Conservation (phyloP, 2,888 invertebrate genomes). For the Danaus chrysippus region DNA sequence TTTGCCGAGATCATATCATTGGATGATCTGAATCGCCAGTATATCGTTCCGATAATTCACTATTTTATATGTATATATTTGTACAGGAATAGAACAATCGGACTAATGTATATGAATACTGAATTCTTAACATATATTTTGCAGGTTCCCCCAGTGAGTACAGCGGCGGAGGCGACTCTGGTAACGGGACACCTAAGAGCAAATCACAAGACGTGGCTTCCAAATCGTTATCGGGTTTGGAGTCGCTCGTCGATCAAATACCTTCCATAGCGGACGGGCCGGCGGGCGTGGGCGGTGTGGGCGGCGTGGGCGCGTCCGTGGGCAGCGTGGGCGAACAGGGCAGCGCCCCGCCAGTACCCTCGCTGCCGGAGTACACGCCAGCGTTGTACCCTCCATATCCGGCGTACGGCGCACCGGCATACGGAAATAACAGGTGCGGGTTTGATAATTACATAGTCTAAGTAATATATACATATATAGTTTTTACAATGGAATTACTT, state of each 20-base stretch:
- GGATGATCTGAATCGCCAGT: no score
- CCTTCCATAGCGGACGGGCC: conserved; percentile 90
- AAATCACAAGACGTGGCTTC: conserved; percentile 87
- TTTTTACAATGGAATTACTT: no score
- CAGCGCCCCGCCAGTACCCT: conserved; percentile 43
- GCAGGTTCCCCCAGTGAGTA: conserved; percentile 64
- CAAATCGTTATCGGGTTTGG: conserved; percentile 91
- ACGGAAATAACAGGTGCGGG: conserved; percentile 61
- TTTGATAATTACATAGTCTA: background rate
- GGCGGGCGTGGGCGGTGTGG: conserved; percentile 43
- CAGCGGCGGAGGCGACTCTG: conserved; percentile 35
- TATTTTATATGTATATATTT: no score
- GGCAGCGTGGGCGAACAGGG: conserved; percentile 57
- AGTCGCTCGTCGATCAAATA: conserved; percentile 94
- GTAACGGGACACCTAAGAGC: conserved; percentile 59
- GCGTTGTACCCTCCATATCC: conserved; percentile 61
- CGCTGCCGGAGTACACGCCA: conserved; percentile 48
- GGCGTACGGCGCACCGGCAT: conserved; percentile 56
- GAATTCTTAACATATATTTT: background rate
- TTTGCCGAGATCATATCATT: no score
- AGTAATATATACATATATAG: no score
- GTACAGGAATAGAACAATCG: no score
- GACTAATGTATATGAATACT: background rate
- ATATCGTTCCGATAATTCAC: no score
- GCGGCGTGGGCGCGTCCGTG: conserved; percentile 60